phyloP scores from a whole-genome alignment of 1,140 invertebrate species.

The Andricus grossulariae region DNA sequence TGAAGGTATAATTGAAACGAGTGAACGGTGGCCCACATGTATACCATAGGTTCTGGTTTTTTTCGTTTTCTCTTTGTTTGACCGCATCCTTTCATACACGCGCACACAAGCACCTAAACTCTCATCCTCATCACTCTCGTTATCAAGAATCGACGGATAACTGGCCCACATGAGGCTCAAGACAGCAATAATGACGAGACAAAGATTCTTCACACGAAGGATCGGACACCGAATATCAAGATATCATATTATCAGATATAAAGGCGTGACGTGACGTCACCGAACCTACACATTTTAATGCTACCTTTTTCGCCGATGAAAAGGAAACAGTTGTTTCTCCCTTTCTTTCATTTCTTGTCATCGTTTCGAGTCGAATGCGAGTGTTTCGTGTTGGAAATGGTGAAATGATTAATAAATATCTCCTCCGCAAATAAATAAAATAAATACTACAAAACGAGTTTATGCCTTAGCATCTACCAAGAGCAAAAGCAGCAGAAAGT shows the following conservation, averaged over 20 bases:
- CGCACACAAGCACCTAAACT: slow-evolving; percentile 46
- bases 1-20: not conserved
- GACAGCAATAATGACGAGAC: slow-evolving; percentile 22
- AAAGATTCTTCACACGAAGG: slow-evolving; percentile 39
- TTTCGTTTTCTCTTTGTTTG: slow-evolving; percentile 34
- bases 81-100: slow-evolving; percentile 49
- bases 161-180: slow-evolving; percentile 37
- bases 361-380: slow-evolving; percentile 14
- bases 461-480: not conserved
- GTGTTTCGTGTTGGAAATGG: slow-evolving; percentile 26
- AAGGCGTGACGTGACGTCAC: slow-evolving; percentile 55
- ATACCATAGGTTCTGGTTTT: not conserved
- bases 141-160: slow-evolving; percentile 49
- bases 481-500: slow-evolving; percentile 1
- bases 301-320: slow-evolving; percentile 42
- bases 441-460: slow-evolving; percentile 20
- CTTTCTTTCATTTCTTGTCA: not conserved
- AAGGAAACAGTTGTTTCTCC: slow-evolving; percentile 4
- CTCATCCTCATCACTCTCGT: slow-evolving; percentile 19
- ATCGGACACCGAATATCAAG: slow-evolving; percentile 32
- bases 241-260: slow-evolving; percentile 32
- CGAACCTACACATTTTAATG: slow-evolving; percentile 64
- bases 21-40: not conserved
- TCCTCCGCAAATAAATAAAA: slow-evolving; percentile 19
- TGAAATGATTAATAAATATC: slow-evolving; percentile 29